phyloP scores from a whole-genome alignment of 2,888 invertebrate genomes.

The Cheilosia impressa region DNA sequence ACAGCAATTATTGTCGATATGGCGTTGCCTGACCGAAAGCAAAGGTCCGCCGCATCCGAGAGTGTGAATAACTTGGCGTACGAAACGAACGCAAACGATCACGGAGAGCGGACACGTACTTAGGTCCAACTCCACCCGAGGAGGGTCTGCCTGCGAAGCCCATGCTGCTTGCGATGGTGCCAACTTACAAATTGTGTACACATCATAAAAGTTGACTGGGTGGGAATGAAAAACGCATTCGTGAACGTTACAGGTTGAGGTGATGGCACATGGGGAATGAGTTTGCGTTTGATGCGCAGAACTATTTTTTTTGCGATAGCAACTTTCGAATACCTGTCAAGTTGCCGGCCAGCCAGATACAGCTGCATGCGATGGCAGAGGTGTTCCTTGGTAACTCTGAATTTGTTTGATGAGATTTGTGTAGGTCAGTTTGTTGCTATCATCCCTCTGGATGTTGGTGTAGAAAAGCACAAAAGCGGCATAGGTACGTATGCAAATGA shows the following conservation, averaged over 20 bases:
- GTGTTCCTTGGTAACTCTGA: too few species aligned
- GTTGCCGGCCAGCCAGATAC: too few species aligned
- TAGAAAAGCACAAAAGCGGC: slow-evolving; percentile 21
- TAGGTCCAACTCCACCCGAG: slow-evolving; percentile 56
- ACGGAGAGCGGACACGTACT: slow-evolving; percentile 54
- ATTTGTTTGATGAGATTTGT: too few species aligned
- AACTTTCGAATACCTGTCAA: slow-evolving; percentile 65
- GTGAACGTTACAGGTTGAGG: slow-evolving; percentile 31
- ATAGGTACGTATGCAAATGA: slow-evolving; percentile 50
- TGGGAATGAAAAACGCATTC: slow-evolving; percentile 67
- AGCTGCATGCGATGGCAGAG: slow-evolving; percentile 1
- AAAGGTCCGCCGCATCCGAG: slow-evolving; percentile 43
- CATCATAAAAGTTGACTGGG: slow-evolving; percentile 73
- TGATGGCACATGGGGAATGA: slow-evolving; percentile 8
- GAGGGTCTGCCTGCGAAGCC: slow-evolving; percentile 25
- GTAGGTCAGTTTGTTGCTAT: neutral
- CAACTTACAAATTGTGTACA: slow-evolving; percentile 73
- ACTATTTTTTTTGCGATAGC: slow-evolving; percentile 10
- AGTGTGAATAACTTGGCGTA: slow-evolving; percentile 54
- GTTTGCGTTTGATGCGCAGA: slow-evolving; percentile 4
- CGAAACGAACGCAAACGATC: slow-evolving; percentile 54
- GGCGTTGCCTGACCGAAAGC: slow-evolving; percentile 21
- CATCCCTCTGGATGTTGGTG: neutral
- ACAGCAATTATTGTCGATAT: slow-evolving; percentile 62
- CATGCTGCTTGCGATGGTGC: slow-evolving; percentile 37